phyloP scores from a whole-genome alignment of 2,888 invertebrate species.

The Pristionchus exspectatus region DNA sequence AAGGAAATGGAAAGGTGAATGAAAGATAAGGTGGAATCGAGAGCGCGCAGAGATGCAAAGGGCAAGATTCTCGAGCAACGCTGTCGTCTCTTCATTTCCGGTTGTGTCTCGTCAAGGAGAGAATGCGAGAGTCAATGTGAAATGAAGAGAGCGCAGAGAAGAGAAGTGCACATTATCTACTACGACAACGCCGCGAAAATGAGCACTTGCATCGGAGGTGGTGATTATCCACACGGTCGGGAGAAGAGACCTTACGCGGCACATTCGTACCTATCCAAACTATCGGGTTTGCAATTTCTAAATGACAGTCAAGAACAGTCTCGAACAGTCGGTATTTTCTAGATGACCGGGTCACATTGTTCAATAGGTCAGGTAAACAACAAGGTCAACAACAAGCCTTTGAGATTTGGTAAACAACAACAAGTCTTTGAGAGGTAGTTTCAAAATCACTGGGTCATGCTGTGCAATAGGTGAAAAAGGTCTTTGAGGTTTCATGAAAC shows the following conservation, averaged over 20 bases:
- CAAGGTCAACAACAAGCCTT: too few relatives aligned
- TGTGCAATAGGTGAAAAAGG: not conserved
- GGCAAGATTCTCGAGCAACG: not conserved
- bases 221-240: not conserved
- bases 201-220: not conserved
- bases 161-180: not conserved
- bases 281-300: not conserved
- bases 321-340: too few relatives aligned
- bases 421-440: not conserved
- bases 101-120: not conserved
- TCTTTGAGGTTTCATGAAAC: too few relatives aligned
- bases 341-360: too few relatives aligned
- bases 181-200: not conserved
- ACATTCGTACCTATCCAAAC: too few relatives aligned
- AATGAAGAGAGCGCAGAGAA: not conserved
- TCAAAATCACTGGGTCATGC: not conserved
- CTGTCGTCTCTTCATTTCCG: not conserved
- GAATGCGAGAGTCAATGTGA: not conserved
- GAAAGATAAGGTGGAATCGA: not conserved
- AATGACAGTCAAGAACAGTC: too few relatives aligned
- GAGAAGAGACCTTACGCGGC: not conserved
- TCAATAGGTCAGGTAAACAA: too few relatives aligned
- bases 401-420: too few relatives aligned
- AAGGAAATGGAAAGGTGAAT: not conserved
- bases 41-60: not conserved